A percentile compares a stretch with the other conserved stretches of the same genome.
Conservation (phyloP, 1,140 invertebrate genomes). For the Capitella teleta region DNA sequence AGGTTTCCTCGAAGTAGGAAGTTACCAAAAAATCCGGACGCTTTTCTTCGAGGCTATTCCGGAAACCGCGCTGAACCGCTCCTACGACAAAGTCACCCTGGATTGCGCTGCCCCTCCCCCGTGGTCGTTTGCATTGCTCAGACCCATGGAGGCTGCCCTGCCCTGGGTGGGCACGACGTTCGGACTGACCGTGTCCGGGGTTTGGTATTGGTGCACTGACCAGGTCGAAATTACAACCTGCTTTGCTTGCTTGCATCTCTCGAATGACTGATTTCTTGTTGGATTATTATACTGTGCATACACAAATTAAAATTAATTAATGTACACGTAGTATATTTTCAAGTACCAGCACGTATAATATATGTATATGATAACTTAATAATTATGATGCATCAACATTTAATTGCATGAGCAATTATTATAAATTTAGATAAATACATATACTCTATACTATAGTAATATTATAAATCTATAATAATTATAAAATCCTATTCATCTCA, state of each 20-base stretch:
- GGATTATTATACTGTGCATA: background rate
- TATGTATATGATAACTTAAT: no score
- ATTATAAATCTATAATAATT: background rate
- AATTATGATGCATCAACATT: no score
- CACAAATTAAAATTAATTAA: background rate
- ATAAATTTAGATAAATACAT: background rate
- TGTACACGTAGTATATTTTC: no score
- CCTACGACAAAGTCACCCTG: background rate
- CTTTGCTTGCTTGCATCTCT: background rate
- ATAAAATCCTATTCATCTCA: background rate
- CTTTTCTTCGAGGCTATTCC: conserved; percentile 24
- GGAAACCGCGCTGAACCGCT: conserved; percentile 10
- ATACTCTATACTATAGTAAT: background rate
- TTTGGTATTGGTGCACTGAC: conserved; percentile 50
- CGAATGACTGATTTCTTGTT: background rate
- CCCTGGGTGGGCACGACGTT: conserved; percentile 49
- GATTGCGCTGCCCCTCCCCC: conserved; percentile 17
- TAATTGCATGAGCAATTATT: no score
- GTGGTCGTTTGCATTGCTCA: conserved; percentile 45
- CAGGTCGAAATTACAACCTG: background rate
- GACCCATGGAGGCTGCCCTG: conserved; percentile 39
- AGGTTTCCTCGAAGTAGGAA: conserved; percentile 41
- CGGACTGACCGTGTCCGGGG: conserved; percentile 45
- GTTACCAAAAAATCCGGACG: conserved; percentile 28
- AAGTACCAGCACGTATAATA: no score